Base-by-base conservation (phyloP, 2,797 vertebrate genomes). In the Ptychadena robeensis region DNA sequence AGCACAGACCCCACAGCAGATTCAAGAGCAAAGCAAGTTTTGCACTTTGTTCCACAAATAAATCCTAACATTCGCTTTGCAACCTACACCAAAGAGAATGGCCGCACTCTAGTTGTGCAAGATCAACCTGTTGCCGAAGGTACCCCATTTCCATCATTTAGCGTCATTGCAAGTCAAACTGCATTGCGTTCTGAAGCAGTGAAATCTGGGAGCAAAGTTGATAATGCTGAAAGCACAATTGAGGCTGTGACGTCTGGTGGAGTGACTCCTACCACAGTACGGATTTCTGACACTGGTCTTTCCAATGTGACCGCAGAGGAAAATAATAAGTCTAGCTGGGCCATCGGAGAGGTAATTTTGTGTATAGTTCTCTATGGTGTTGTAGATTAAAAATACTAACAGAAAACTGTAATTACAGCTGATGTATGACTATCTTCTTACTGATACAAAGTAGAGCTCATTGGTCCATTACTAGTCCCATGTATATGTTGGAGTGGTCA, bases 81-180 rank as follows among this genome's bases (percentile, higher is more conserved):
- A 85, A 92, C 92, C 87, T 95, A 96, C 86, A 92, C 96, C 89
- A 99, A 98, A 93, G 98, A 99, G 91, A 99, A 99, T 53, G 97
- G 98, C 73, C 96, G 95, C 80, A 90, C 94, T 7, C 88, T 95
- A 48, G 90, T 95, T 85, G 93, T 94, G 34, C 96, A 97, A 85
- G 98, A 96, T n/a, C 93, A 96, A 73, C 94, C 93, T 38, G 88
- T 91, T 75, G 88, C 91, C 85, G 91, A 94, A 61, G 94, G 96
- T 71, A 86, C 83, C 71, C 93, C 96, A 73, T 96, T 97, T 28
- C 94, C 96, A 88, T 93, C 94, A 0, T 98, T 98, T 91, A 95
- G 96, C 87, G 90, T 94, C 88, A 93, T 93, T 69, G 87, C 94
- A 82, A 87, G 88, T 73, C 92, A 92, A 69, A 59, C 86, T 0